These are phyloP conservation scores for Oxystoma pomonae DNA, from an alignment of 2,888 invertebrate species.

Conservation along the genomic window DNA sequence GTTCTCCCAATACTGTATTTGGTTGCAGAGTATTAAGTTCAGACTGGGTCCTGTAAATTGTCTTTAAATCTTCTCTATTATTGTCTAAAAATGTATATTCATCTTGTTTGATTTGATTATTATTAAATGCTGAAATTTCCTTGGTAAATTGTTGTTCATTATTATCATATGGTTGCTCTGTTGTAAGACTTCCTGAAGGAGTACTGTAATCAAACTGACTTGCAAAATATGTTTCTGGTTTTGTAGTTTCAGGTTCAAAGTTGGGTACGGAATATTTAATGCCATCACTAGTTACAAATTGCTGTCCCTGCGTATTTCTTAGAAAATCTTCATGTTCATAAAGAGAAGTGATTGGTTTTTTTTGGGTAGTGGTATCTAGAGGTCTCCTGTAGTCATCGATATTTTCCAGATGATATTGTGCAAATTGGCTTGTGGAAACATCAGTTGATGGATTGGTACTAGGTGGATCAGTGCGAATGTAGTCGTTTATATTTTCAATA, in stretches of 20 bases:
- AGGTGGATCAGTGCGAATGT: not conserved
- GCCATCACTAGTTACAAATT: not conserved
- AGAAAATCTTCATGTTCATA: not conserved
- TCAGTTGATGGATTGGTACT: not conserved
- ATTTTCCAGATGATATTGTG: conserved; percentile 11
- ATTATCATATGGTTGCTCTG: not conserved
- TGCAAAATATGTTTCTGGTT: not conserved
- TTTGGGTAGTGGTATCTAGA: not conserved
- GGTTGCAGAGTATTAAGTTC: not conserved
- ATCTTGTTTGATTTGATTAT: not conserved
- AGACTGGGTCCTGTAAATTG: not conserved
- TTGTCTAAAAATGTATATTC: not conserved
- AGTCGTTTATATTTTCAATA: not conserved
- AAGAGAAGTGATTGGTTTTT: not conserved
- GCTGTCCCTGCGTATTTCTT: not conserved
- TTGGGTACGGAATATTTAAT: not conserved
- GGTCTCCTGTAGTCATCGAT: not conserved
- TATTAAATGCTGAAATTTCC: not conserved
- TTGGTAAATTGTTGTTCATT: not conserved
- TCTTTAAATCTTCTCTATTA: not conserved
- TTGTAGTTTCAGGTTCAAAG: not conserved
- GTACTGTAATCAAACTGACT: not conserved
- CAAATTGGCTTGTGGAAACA: conserved; percentile 4
- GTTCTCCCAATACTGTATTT: not conserved
- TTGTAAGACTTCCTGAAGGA: not conserved